These are phyloP conservation scores for Sebastes wilsoni DNA, from an alignment of 2,797 vertebrate species.

Conservation along the genomic window DNA sequence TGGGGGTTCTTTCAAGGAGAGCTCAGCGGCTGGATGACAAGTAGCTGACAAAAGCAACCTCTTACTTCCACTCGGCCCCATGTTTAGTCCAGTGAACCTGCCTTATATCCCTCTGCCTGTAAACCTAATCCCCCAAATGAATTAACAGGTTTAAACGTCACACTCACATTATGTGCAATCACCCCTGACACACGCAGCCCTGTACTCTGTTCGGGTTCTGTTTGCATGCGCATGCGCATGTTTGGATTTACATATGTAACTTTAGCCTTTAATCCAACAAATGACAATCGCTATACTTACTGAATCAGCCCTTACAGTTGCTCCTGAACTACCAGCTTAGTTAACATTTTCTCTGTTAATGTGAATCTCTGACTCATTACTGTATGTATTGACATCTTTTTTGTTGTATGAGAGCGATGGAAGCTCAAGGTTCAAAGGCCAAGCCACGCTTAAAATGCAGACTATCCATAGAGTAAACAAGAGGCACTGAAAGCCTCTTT, in stretches of 20 bases:
- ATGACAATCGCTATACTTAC: background rate
- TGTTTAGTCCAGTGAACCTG: constrained; percentile 62
- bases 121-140: constrained; percentile 70
- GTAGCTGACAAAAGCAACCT: constrained; percentile 37
- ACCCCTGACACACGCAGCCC: constrained; percentile 26
- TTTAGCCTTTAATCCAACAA: background rate
- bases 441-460: background rate
- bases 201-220: constrained; percentile 24
- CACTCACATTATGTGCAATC: constrained; percentile 54
- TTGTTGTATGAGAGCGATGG: background rate
- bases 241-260: constrained; percentile 17
- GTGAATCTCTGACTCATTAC: background rate
- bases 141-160: constrained; percentile 79
- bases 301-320: background rate
- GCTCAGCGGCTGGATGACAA: constrained; percentile 18
- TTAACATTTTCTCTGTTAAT: background rate
- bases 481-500: constrained; percentile 12
- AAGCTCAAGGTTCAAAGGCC: background rate
- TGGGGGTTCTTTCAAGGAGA: constrained; percentile 18
- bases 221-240: background rate
- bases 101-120: constrained; percentile 64
- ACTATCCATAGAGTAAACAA: constrained; percentile 1
- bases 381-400: background rate
- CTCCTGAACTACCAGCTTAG: background rate
- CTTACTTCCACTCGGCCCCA: constrained; percentile 46